Evolutionary conservation across 1,140 invertebrate species (phyloP).

Genomic region (Calephelis nemesis): DNA sequence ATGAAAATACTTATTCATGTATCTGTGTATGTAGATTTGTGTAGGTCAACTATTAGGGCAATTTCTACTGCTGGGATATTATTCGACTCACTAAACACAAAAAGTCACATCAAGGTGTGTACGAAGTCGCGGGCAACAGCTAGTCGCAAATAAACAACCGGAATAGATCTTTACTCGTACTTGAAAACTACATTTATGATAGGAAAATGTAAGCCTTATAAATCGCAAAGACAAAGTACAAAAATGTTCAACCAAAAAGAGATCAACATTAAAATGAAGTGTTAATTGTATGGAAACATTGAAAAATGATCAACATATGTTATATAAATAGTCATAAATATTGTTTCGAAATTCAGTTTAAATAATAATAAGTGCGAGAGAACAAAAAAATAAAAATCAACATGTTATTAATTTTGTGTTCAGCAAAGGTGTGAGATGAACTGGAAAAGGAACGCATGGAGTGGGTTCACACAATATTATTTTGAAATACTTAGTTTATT

Average conservation of each 20-base stretch:
- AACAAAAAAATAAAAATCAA: conserved; percentile 75
- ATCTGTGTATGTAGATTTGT: no score
- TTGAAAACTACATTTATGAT: no score
- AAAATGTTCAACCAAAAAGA: conserved; percentile 44
- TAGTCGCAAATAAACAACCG: no score
- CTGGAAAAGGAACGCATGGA: conserved; percentile 46
- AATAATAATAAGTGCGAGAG: conserved; percentile 78
- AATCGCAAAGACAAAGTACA: conserved; percentile 25
- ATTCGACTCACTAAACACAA: no score
- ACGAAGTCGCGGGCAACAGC: no score
- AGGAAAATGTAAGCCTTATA: conserved; percentile 14
- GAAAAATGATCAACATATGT: conserved; percentile 78
- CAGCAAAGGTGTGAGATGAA: conserved; percentile 69
- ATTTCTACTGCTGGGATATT: no score
- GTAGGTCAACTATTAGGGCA: no score
- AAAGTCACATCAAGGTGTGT: no score
- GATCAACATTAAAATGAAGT: conserved; percentile 73
- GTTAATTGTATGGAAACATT: conserved; percentile 77
- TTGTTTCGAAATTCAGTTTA: conserved; percentile 75
- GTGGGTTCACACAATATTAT: conserved; percentile 19
- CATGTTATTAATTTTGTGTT: conserved; percentile 75
- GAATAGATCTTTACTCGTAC: no score
- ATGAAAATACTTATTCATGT: no score
- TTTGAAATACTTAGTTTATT: not conserved
- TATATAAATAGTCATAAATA: conserved; percentile 79